A percentile compares a stretch with the other conserved stretches of the same genome.
Conservation (phyloP, 2,888 invertebrate species). For the Dynastes grantii region DNA sequence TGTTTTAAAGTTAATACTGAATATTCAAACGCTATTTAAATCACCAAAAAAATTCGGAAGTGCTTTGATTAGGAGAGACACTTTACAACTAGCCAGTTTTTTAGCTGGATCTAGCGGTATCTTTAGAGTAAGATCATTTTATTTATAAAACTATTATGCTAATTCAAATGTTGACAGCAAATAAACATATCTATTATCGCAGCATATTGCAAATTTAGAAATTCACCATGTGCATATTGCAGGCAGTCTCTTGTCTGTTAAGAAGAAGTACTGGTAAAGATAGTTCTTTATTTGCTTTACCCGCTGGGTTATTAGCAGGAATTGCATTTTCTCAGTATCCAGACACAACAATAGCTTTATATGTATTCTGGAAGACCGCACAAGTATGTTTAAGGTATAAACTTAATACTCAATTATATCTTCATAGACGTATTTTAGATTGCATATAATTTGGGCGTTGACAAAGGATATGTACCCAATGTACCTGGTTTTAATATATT, state of each 20-base stretch:
- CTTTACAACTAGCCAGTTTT: conserved; percentile 78
- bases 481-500: conserved; percentile 81
- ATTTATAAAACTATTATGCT: background rate
- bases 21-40: conserved; percentile 72
- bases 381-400: conserved; percentile 74
- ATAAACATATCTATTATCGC: background rate
- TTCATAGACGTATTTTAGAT: conserved; percentile 71
- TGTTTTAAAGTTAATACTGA: conserved; percentile 75
- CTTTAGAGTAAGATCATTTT: conserved; percentile 75
- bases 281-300: conserved; percentile 76
- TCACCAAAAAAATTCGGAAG: conserved; percentile 72
- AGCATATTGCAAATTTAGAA: background rate
- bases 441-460: conserved; percentile 81
- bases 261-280: conserved; percentile 77
- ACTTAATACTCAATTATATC: background rate
- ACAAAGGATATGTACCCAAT: conserved; percentile 77
- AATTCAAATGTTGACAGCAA: too few species aligned
- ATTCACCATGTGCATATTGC: conserved; percentile 56
- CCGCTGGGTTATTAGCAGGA: conserved; percentile 82
- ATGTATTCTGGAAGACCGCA: conserved; percentile 86
- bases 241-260: conserved; percentile 79
- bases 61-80: conserved; percentile 73
- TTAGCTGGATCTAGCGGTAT: conserved; percentile 80
- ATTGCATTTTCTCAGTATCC: conserved; percentile 82
- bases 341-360: conserved; percentile 85